A percentile compares a stretch with the other conserved stretches of the same genome.
These are phyloP conservation scores for Chascanopsetta lugubris DNA, from an alignment of 2,113 vertebrate genomes.

Conservation along the genomic window DNA sequence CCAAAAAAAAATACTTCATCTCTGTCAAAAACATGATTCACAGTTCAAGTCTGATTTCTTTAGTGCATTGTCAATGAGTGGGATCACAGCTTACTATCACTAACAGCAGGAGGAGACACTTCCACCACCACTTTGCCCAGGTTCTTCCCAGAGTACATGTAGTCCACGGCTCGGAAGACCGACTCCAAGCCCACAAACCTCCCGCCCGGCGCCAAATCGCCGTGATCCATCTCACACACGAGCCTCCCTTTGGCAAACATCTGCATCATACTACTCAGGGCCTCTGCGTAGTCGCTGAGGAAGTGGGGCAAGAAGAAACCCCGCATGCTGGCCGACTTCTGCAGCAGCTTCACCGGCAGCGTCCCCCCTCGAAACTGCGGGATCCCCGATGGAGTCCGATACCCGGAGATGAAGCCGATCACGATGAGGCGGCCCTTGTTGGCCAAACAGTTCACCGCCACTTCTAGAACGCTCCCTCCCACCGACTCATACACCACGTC, in stretches of 20 bases:
- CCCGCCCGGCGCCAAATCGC: slow-evolving; percentile 82
- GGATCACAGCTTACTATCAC: slow-evolving; percentile 89
- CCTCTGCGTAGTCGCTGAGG: slow-evolving; percentile 81
- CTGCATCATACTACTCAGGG: slow-evolving; percentile 84
- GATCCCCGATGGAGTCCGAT: slow-evolving; percentile 86
- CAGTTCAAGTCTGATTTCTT: slow-evolving; percentile 24
- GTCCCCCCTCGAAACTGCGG: slow-evolving; percentile 78
- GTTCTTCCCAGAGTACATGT: slow-evolving; percentile 93
- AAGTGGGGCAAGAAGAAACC: slow-evolving; percentile 94
- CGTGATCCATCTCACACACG: slow-evolving; percentile 88
- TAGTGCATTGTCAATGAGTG: slow-evolving; percentile 13
- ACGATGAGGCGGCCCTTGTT: slow-evolving; percentile 87
- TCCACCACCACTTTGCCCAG: slow-evolving; percentile 93
- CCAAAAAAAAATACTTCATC: slow-evolving; percentile 40
- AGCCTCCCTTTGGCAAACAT: slow-evolving; percentile 85
- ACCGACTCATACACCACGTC: slow-evolving; percentile 93
- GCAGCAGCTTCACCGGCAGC: slow-evolving; percentile 87
- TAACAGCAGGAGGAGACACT: slow-evolving; percentile 81
- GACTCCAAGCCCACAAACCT: slow-evolving; percentile 90
- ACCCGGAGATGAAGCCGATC: slow-evolving; percentile 91
- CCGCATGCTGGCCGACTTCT: slow-evolving; percentile 88
- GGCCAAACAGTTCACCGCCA: slow-evolving; percentile 85
- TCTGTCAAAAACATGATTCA: not conserved
- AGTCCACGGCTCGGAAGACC: slow-evolving; percentile 89
- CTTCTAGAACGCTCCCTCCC: slow-evolving; percentile 87